phyloP scores from a whole-genome alignment of 2,113 vertebrate genomes.

The Takifugu flavidus region DNA sequence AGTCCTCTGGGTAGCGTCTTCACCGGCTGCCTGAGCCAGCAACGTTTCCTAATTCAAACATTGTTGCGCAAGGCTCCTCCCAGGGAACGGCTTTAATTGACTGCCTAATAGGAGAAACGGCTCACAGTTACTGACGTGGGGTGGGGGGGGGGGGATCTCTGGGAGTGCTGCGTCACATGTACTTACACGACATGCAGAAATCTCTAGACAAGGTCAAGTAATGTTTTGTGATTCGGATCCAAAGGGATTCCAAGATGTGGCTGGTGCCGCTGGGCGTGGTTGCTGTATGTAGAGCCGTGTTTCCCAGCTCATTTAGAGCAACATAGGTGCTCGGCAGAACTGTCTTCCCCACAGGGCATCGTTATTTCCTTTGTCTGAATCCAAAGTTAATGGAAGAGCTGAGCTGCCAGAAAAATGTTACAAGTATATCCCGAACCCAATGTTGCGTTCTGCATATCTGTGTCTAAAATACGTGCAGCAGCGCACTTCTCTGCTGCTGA shows the following conservation, averaged over 20 bases:
- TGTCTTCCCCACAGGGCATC: conserved; percentile 9
- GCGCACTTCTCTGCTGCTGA: background rate
- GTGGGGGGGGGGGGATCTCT: conserved; percentile 12
- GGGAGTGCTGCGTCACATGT: conserved; percentile 65
- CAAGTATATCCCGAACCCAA: conserved; percentile 3
- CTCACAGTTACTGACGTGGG: conserved; percentile 56
- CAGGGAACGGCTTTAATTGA: conserved; percentile 73
- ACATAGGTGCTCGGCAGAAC: conserved; percentile 22
- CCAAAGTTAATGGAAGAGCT: conserved; percentile 1
- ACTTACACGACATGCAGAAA: conserved; percentile 43
- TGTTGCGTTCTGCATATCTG: conserved; percentile 4
- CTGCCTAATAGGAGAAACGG: conserved; percentile 66
- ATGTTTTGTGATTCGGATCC: conserved; percentile 3
- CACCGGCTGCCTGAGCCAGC: conserved; percentile 33
- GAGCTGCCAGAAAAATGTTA: conserved; percentile 4
- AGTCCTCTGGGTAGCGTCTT: conserved; percentile 36
- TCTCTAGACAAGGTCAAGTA: conserved; percentile 17
- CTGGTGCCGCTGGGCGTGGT: conserved; percentile 42
- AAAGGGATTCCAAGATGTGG: conserved; percentile 2
- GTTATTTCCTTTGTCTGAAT: conserved; percentile 33
- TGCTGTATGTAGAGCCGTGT: conserved; percentile 22
- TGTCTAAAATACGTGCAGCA: background rate
- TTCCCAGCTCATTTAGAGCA: conserved; percentile 22
- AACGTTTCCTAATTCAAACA: conserved; percentile 66
- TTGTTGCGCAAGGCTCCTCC: conserved; percentile 54